These are phyloP conservation scores for Drosophila tristis DNA, from an alignment of 1,140 invertebrate genomes.

Conservation along the genomic window DNA sequence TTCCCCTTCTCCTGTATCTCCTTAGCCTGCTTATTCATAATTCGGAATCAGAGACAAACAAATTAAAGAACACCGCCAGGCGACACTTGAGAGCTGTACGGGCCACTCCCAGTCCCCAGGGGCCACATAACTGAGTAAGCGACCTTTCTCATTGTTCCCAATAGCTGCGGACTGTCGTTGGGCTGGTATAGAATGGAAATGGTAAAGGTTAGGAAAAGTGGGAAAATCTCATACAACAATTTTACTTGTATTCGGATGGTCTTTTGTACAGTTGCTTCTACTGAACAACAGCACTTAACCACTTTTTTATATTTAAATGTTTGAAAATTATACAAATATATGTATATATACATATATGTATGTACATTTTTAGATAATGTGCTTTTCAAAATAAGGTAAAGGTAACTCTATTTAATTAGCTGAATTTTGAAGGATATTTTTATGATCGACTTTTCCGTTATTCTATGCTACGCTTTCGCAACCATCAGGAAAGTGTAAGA, in stretches of 20 bases:
- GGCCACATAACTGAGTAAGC: slow-evolving; percentile 9
- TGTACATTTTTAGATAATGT: too few relatives aligned
- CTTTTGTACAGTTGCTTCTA: too few relatives aligned
- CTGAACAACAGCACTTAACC: too few relatives aligned
- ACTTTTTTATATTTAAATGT: too few relatives aligned
- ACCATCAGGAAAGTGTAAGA: neutral
- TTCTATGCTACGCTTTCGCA: too few relatives aligned
- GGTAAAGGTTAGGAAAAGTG: neutral
- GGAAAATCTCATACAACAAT: neutral
- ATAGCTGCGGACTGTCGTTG: neutral
- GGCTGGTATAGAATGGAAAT: slow-evolving; percentile 3
- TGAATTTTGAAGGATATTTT: too few relatives aligned
- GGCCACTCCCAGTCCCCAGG: slow-evolving; percentile 59
- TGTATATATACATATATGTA: too few relatives aligned
- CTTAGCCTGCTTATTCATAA: slow-evolving; percentile 25
- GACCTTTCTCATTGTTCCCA: slow-evolving; percentile 3
- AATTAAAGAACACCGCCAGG: slow-evolving; percentile 32
- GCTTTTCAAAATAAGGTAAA: too few relatives aligned
- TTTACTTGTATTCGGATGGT: too few relatives aligned
- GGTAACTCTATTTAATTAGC: too few relatives aligned
- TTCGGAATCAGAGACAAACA: slow-evolving; percentile 29
- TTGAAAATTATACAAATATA: too few relatives aligned
- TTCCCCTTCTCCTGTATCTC: neutral
- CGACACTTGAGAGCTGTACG: slow-evolving; percentile 50
- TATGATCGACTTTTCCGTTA: too few relatives aligned